phyloP scores from a whole-genome alignment of 2,113 vertebrate species.

The Thryonomys swinderianus region DNA sequence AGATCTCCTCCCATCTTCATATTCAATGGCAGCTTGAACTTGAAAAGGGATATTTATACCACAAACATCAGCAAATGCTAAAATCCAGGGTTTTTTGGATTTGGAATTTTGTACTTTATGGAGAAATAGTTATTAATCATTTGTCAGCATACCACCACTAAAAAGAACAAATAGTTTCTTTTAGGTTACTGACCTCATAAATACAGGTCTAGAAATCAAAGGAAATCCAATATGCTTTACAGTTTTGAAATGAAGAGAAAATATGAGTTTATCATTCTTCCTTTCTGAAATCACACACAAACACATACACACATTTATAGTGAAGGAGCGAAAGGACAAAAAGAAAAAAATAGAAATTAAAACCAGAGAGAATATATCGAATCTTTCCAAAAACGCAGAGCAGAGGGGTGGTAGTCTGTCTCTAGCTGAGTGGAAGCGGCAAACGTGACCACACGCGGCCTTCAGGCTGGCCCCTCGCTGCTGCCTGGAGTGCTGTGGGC shows the following conservation, averaged over 20 bases:
- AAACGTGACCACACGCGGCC: no score
- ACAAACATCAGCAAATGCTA: background rate
- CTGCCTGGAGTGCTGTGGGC: background rate
- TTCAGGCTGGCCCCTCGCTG: background rate
- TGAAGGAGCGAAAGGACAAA: background rate
- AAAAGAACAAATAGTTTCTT: background rate
- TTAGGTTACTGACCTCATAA: background rate
- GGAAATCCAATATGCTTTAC: background rate
- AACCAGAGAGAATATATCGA: background rate
- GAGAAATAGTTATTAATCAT: background rate
- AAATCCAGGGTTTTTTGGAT: background rate
- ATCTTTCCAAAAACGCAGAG: background rate
- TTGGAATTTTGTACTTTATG: background rate
- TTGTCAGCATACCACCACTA: background rate
- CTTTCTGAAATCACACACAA: background rate
- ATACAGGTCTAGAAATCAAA: background rate
- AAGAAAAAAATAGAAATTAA: background rate
- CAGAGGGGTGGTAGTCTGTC: background rate
- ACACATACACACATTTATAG: no score
- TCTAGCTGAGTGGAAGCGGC: background rate
- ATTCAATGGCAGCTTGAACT: background rate
- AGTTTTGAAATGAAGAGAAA: background rate
- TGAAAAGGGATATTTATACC: background rate
- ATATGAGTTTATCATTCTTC: background rate
- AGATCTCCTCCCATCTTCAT: background rate